These are phyloP conservation scores for Elaeidobius kamerunicus DNA, from an alignment of 2,888 invertebrate species.

Conservation along the genomic window DNA sequence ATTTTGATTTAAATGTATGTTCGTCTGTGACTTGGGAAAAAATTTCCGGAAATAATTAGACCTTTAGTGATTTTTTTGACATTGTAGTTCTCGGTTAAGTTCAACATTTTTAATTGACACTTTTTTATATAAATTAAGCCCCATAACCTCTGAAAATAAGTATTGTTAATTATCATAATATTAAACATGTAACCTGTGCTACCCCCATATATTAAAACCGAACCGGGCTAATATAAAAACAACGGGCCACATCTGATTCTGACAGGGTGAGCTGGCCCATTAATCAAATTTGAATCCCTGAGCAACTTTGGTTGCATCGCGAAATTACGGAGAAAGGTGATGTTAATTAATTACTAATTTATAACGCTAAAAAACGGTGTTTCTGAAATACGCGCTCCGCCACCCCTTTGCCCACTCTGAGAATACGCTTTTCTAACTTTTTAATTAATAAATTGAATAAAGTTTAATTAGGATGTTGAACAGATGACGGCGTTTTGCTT, in stretches of 20 bases:
- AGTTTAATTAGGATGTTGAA: constrained; percentile 3
- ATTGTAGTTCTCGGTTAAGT: no score
- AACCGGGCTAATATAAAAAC: constrained; percentile 15
- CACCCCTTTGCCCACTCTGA: background rate
- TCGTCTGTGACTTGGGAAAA: no score
- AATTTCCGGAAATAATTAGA: no score
- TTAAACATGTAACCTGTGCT: background rate
- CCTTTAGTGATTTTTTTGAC: no score
- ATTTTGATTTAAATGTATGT: no score
- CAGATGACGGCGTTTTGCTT: background rate
- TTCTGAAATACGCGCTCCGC: constrained; percentile 11
- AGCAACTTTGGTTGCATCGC: constrained; percentile 18
- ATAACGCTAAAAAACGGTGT: constrained; percentile 21
- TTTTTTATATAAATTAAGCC: no score
- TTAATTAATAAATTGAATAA: constrained; percentile 17
- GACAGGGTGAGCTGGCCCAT: constrained; percentile 40
- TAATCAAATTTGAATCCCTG: constrained; percentile 42
- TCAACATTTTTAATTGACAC: no score
- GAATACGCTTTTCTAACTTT: constrained; percentile 12
- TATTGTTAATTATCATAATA: no score
- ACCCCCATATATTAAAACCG: constrained; percentile 5
- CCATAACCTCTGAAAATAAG: no score
- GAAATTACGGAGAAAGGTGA: constrained; percentile 22
- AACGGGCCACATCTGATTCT: constrained; percentile 40
- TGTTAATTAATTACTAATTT: constrained; percentile 28